Evolutionary conservation across 2,797 vertebrate species (phyloP), one percentile per base, ranked within the genome.

Genomic region (Poecile montanus): DNA sequence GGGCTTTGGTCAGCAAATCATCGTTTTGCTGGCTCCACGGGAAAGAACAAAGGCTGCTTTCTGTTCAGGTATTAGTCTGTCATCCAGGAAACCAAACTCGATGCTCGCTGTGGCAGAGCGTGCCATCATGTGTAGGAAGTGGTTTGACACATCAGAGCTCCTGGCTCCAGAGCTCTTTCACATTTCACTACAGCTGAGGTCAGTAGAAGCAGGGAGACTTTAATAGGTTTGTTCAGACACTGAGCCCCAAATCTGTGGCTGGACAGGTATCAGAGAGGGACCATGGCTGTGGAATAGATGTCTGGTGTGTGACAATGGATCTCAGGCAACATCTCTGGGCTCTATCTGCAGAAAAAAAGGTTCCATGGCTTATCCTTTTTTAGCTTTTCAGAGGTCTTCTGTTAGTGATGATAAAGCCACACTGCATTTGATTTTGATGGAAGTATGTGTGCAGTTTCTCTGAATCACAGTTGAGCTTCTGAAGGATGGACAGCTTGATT

Each of bases 131-230:
- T 73, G 65, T 63, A 97, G 95, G 95, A 97, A 96, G 96, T 95
- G 95, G 94, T 95, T 95, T 96, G 82, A 94, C 80, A 96, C 87
- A 95, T 92, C 93, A 92, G 85, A 89, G 73, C 74, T 83, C 34
- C 80, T 75, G 70, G 20, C 66, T 93, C 63, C 76, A 76, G 82
- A 70, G 67, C 36, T 79, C 70, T 88, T 82, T 67, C 45, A 32
- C 62, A 58, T 89, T 91, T 71, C 63, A 36, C 73, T 75, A 45
- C 62, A 90, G 60, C 42, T 65, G 56, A 84, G 82, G 67, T 76
- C 89, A 85, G 48, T 54, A 79, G 36, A 75, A 84, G 3, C 1
- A 26, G 44, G 36, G 5, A 74, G 34, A 17, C 13, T 88, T 86
- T n/a, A 63, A 26, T 0, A 1, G 26, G 5, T 36, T 70, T 62